Conservation (phyloP, 2,888 invertebrate species). For the Ophioninae sp. region DNA sequence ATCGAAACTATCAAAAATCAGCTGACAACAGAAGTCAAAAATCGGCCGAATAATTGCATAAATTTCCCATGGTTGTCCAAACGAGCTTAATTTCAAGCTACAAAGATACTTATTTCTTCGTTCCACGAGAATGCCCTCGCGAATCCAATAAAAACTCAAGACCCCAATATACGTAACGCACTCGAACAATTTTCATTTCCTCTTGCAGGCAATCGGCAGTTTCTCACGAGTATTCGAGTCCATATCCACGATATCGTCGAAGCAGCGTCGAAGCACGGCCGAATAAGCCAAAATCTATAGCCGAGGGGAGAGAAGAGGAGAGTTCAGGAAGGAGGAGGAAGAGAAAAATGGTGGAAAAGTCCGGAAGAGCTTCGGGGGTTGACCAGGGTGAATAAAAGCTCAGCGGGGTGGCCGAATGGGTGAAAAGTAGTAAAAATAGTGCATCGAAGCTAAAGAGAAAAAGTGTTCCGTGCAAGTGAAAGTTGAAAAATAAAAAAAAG, state of each 20-base stretch:
- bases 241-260: constrained; percentile 37
- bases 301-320: constrained; percentile 41
- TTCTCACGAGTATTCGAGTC: constrained; percentile 31
- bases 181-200: constrained; percentile 9
- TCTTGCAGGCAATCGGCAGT: constrained; percentile 41
- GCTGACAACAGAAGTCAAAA: background rate
- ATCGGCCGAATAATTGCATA: background rate
- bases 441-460: background rate
- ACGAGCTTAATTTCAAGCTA: background rate
- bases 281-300: constrained; percentile 38
- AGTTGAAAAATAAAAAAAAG: background rate
- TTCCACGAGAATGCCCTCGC: background rate
- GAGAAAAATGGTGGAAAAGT: constrained; percentile 37
- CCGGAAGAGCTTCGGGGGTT: constrained; percentile 32
- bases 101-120: background rate
- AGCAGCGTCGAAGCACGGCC: constrained; percentile 35
- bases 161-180: background rate
- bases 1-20: background rate
- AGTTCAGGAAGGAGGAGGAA: constrained; percentile 17
- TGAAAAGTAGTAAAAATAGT: constrained; percentile 10
- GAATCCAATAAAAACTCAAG: background rate
- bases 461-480: background rate
- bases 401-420: background rate
- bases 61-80: background rate
- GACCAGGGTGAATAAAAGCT: constrained; percentile 9